phyloP scores from a whole-genome alignment of 2,113 vertebrate species.

The Pelusios castaneus region DNA sequence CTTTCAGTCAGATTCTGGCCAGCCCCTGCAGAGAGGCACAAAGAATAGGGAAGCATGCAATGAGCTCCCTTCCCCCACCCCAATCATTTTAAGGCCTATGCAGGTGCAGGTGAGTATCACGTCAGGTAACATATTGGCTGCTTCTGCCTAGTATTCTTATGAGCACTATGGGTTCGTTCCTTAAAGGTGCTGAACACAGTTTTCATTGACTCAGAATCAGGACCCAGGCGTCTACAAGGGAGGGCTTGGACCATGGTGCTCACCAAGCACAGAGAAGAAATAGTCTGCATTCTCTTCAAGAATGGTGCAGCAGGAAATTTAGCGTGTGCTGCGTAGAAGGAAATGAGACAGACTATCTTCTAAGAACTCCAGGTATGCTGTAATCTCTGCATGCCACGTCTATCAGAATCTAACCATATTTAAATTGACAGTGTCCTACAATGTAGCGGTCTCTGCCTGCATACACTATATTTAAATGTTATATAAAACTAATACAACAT shows the following conservation, averaged over 20 bases:
- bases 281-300: too few relatives aligned
- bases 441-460: too few relatives aligned
- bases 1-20: background rate
- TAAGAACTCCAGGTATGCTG: too few relatives aligned
- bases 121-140: background rate
- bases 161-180: background rate
- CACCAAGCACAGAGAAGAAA: too few relatives aligned
- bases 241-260: background rate
- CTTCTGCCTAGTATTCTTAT: background rate
- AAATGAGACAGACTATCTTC: too few relatives aligned
- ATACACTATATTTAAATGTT: background rate
- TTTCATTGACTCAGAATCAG: background rate
- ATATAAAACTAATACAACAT: background rate
- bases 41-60: background rate
- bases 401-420: too few relatives aligned
- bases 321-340: too few relatives aligned
- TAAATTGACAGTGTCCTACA: too few relatives aligned
- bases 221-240: accelerated
- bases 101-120: background rate
- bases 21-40: accelerated
- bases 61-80: background rate
- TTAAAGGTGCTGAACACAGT: background rate
- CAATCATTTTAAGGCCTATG: accelerated
- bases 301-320: too few relatives aligned
- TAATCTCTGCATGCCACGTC: too few relatives aligned